Evolutionary conservation across 1,140 invertebrate genomes (phyloP), one percentile per base, ranked within the genome.

Genomic region (Drosophila repleta): DNA sequence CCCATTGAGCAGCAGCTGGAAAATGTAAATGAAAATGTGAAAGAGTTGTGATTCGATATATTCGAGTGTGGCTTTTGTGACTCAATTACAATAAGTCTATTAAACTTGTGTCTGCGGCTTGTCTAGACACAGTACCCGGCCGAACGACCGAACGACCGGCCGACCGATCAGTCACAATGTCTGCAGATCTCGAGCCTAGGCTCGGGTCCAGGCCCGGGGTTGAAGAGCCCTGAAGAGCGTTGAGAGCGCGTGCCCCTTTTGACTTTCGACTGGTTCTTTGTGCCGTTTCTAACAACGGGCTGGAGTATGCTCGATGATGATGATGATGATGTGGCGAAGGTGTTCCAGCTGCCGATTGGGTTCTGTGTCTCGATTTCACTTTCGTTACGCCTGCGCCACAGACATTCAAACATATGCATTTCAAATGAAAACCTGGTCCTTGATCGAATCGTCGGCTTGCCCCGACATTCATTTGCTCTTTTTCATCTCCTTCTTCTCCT

Each of bases 1-100:
- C 10, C 11, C 6, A 29, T n/a, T 39, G 46, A 39, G 82, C 82
- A 39, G 82, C 82, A 74, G 71, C 71, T 74, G 71, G 24, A 43
- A 69, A 69, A 37, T 46, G 70, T 49, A 73, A 67, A 43, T 46
- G 35, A 51, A 10, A 26, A 18, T 24, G 35, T 39, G 48, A 80
- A 85, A 82, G 75, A 88, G 83, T 88, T 85, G 77, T 51, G 61
- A 84, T 69, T 60, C 35, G 26, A 84, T 84, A 76, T 84, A 43
- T 43, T 56, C 61, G 74, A 74, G 77, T 82, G 82, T 88, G 82
- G 79, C 83, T 88, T 82, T 87, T 88, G 82, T 88, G 83, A 88
- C 83, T 87, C 83, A 87, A 87, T 87, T 87, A 87, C 82, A 87
- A 87, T 87, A 87, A 87, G 82, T 87, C 82, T 87, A 87, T 87